Evolutionary conservation across 2,113 vertebrate species (phyloP).

Genomic region (Ochotona curzoniae): DNA sequence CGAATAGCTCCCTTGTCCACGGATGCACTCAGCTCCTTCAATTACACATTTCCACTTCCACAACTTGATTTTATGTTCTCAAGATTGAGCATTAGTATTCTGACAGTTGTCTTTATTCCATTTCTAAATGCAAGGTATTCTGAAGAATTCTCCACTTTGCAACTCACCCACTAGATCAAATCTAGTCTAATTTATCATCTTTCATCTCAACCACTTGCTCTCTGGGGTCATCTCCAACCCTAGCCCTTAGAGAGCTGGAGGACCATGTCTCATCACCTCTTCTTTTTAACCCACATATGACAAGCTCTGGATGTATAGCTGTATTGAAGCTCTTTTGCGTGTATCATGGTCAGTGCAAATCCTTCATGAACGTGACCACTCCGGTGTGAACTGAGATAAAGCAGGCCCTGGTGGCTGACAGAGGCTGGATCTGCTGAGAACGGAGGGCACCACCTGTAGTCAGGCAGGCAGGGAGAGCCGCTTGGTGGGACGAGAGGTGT

Average conservation of each 20-base stretch:
- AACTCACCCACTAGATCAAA: no score
- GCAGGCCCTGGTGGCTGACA: background rate
- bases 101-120: background rate
- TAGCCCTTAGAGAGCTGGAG: background rate
- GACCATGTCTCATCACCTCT: background rate
- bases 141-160: background rate
- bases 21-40: no score
- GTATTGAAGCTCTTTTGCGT: background rate
- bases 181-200: background rate
- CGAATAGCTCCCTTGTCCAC: no score
- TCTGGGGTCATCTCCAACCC: background rate
- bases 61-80: background rate
- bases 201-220: background rate
- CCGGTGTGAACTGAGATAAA: no score
- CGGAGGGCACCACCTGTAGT: no score
- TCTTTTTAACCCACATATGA: background rate
- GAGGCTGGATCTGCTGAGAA: background rate
- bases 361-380: background rate
- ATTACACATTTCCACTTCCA: background rate
- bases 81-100: background rate
- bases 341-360: background rate
- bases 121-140: background rate
- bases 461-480: background rate
- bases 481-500: background rate
- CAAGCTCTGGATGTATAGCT: background rate